phyloP scores from a whole-genome alignment of 2,888 invertebrate genomes.

The Drosophila affinis region DNA sequence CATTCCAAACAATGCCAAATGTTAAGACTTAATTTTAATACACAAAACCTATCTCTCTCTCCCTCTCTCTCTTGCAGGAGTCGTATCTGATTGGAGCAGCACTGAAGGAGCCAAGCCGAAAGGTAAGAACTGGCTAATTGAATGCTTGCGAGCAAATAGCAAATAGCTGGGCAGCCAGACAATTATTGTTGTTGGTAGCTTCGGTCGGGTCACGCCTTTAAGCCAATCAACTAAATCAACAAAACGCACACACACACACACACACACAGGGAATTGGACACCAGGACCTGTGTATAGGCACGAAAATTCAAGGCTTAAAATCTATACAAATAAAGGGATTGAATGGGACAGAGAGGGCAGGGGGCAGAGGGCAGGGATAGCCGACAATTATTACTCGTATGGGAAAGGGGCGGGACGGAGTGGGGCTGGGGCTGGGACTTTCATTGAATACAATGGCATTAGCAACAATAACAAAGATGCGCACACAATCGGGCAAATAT shows the following conservation, averaged over 20 bases:
- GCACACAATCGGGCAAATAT: slow-evolving; percentile 61
- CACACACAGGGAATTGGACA: slow-evolving; percentile 7
- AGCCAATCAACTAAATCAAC: slow-evolving; percentile 77
- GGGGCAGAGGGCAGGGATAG: not conserved
- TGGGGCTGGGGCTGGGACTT: slow-evolving; percentile 3
- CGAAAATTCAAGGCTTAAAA: slow-evolving; percentile 65
- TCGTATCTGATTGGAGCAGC: slow-evolving; percentile 24
- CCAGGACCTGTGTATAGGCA: not conserved
- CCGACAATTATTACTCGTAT: slow-evolving; percentile 32
- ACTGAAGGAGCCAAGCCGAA: slow-evolving; percentile 2
- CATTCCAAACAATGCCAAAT: slow-evolving; percentile 19
- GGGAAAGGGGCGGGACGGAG: slow-evolving; percentile 25
- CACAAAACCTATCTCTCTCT: not conserved
- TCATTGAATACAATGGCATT: slow-evolving; percentile 58
- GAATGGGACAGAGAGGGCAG: not conserved
- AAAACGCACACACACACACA: slow-evolving; percentile 39
- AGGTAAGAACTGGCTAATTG: slow-evolving; percentile 54
- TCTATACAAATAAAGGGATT: slow-evolving; percentile 40
- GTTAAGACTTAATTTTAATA: slow-evolving; percentile 7
- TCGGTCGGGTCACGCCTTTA: slow-evolving; percentile 60
- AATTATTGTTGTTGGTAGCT: slow-evolving; percentile 71
- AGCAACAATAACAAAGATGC: slow-evolving; percentile 37
- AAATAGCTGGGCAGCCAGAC: slow-evolving; percentile 47
- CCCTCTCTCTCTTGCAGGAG: slow-evolving; percentile 21
- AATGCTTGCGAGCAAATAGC: slow-evolving; percentile 53